Conservation (phyloP, 1,140 invertebrate genomes). For the Zaprionus inermis region DNA sequence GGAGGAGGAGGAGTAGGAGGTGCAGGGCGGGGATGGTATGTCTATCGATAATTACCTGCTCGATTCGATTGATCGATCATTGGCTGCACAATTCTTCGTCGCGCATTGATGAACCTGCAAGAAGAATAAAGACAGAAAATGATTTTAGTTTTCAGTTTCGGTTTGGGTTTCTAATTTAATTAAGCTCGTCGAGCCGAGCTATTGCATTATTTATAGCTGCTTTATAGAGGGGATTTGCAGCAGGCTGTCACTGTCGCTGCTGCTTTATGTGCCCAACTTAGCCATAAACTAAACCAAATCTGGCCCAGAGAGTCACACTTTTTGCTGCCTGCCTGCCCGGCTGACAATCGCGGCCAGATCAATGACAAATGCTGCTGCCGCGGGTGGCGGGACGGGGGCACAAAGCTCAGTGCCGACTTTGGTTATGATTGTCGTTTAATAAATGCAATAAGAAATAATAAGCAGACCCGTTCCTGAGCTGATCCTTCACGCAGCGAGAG, state of each 20-base stretch:
- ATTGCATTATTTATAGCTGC: slow-evolving; percentile 78
- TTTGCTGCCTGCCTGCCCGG: slow-evolving; percentile 51
- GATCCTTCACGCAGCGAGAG: neutral
- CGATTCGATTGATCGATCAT: slow-evolving; percentile 99
- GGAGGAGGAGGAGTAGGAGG: too few relatives aligned
- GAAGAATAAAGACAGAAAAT: slow-evolving; percentile 71
- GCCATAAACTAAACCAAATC: slow-evolving; percentile 82
- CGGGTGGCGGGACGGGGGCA: neutral
- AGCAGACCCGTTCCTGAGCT: slow-evolving; percentile 59
- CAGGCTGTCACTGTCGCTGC: neutral
- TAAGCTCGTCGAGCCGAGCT: slow-evolving; percentile 56
- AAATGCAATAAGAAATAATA: slow-evolving; percentile 84
- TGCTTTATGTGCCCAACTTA: slow-evolving; percentile 80
- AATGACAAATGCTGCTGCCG: slow-evolving; percentile 10
- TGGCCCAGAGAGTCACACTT: slow-evolving; percentile 77
- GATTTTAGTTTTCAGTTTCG: slow-evolving; percentile 25
- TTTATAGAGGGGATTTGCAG: slow-evolving; percentile 46
- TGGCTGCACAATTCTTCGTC: slow-evolving; percentile 98
- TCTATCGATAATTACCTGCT: slow-evolving; percentile 90
- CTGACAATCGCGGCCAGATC: slow-evolving; percentile 40
- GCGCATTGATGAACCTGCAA: slow-evolving; percentile 99
- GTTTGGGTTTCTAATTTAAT: slow-evolving; percentile 20
- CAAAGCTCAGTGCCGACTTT: slow-evolving; percentile 66
- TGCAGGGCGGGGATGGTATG: too few relatives aligned
- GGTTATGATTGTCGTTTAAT: slow-evolving; percentile 84